Evolutionary conservation across 1,140 invertebrate species (phyloP).

Genomic region (Kradibia gibbosae): DNA sequence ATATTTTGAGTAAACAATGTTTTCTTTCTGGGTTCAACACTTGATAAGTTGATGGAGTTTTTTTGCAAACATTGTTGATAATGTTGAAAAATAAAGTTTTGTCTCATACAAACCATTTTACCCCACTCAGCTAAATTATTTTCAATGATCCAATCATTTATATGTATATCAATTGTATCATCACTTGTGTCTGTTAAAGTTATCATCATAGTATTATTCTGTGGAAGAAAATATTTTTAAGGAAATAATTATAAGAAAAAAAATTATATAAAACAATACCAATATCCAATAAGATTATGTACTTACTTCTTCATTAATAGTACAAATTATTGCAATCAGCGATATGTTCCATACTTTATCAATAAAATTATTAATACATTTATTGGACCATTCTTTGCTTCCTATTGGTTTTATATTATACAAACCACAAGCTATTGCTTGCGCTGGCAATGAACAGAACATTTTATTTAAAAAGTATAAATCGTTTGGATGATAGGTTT

Average conservation of each 20-base stretch:
- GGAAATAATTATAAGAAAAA: conserved; percentile 24
- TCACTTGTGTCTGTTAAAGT: conserved; percentile 58
- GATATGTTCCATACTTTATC: conserved; percentile 48
- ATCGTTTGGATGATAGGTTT: conserved; percentile 55
- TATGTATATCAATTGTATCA: conserved; percentile 55
- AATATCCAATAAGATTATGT: conserved; percentile 22
- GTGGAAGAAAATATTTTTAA: conserved; percentile 46
- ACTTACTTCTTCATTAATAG: conserved; percentile 53
- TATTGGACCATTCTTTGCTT: conserved; percentile 55
- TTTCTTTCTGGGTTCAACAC: conserved; percentile 1
- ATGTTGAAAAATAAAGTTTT: conserved; percentile 53
- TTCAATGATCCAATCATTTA: conserved; percentile 62
- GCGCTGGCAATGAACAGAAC: conserved; percentile 62
- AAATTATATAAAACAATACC: conserved; percentile 35
- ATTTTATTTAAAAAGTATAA: conserved; percentile 61
- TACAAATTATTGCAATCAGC: conserved; percentile 52
- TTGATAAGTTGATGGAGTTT: not conserved
- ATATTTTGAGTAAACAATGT: not conserved
- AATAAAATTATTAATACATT: conserved; percentile 51
- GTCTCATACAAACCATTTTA: conserved; percentile 63
- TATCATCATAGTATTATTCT: conserved; percentile 64
- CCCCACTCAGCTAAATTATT: conserved; percentile 56
- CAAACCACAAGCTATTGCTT: conserved; percentile 67
- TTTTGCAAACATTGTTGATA: conserved; percentile 40
- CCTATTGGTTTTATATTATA: conserved; percentile 58